Percentiles rank a stretch among this genome's conserved stretches.
phyloP scores from a whole-genome alignment of 2,797 vertebrate genomes.

The Chromobotia macracanthus region DNA sequence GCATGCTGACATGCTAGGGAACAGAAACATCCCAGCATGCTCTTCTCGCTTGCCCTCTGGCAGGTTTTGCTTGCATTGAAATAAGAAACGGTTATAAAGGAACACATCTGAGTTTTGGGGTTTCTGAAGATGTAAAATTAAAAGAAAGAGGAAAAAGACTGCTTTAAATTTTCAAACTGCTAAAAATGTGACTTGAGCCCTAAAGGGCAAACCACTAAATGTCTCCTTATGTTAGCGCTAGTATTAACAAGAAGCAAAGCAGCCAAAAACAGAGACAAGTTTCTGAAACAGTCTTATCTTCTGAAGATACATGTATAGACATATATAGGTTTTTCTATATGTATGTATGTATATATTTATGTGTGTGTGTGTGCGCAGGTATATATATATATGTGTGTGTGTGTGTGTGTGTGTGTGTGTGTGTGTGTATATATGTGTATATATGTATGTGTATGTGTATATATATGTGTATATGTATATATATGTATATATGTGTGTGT shows the following conservation, averaged over 20 bases:
- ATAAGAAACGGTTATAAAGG: neutral
- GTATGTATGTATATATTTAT: too few relatives aligned
- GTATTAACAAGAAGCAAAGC: constrained; percentile 25
- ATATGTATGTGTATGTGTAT: too few relatives aligned
- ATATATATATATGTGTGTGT: too few relatives aligned
- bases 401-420: too few relatives aligned
- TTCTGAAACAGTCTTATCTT: neutral
- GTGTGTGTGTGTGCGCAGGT: too few relatives aligned
- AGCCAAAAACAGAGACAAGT: neutral
- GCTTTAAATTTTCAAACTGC: neutral
- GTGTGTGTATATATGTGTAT: too few relatives aligned
- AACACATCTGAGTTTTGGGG: neutral
- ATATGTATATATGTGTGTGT: too few relatives aligned
- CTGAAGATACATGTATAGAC: neutral
- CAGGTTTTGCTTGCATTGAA: too few relatives aligned
- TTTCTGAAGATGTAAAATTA: constrained; percentile 17
- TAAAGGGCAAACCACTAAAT: constrained; percentile 28
- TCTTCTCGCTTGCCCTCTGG: neutral
- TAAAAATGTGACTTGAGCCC: constrained; percentile 8
- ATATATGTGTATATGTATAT: too few relatives aligned
- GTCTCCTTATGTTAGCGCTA: constrained; percentile 5
- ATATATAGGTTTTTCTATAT: neutral
- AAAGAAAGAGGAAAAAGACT: constrained; percentile 15
- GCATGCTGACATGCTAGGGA: neutral
- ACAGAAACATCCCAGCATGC: constrained; percentile 2